Percentiles rank a stretch among this genome's conserved stretches.
Conservation (phyloP, 2,888 invertebrate species). For the Helicoverpa assulta region DNA sequence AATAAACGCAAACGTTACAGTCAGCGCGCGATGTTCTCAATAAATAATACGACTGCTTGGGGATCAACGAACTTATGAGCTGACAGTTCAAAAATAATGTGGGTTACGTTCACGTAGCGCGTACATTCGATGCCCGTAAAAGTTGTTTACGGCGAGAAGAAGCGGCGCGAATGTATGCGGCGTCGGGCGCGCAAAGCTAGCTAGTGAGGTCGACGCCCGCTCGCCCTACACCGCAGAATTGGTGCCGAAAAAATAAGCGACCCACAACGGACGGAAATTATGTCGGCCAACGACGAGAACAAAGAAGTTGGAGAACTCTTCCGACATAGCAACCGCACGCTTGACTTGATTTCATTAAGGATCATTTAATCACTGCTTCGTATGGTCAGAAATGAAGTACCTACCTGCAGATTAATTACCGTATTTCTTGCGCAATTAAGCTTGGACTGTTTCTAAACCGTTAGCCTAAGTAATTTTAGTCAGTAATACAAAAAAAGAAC, state of each 20-base stretch:
- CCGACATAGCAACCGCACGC: conserved; percentile 62
- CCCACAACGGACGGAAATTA: conserved; percentile 85
- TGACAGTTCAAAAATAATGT: conserved; percentile 90
- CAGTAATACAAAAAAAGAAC: not conserved
- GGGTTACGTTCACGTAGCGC: conserved; percentile 90
- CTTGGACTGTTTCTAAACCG: too few relatives aligned
- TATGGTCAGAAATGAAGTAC: not conserved
- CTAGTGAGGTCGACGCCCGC: conserved; percentile 80
- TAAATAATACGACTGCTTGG: conserved; percentile 82
- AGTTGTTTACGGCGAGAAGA: conserved; percentile 86
- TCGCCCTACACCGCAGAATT: conserved; percentile 82
- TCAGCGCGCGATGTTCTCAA: conserved; percentile 83
- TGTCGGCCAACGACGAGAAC: conserved; percentile 83
- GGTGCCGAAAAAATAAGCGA: conserved; percentile 89
- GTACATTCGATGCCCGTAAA: conserved; percentile 89
- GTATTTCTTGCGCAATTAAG: too few relatives aligned
- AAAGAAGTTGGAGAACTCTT: conserved; percentile 75
- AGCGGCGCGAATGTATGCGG: conserved; percentile 66
- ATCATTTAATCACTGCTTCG: not conserved
- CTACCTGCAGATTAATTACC: too few relatives aligned
- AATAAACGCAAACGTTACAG: conserved; percentile 77
- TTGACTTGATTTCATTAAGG: conserved; percentile 18
- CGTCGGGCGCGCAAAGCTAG: conserved; percentile 71
- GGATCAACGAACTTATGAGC: conserved; percentile 88
- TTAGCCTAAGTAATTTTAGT: not conserved